phyloP scores from a whole-genome alignment of 2,113 vertebrate genomes.

The human (Homo sapiens) region DNA sequence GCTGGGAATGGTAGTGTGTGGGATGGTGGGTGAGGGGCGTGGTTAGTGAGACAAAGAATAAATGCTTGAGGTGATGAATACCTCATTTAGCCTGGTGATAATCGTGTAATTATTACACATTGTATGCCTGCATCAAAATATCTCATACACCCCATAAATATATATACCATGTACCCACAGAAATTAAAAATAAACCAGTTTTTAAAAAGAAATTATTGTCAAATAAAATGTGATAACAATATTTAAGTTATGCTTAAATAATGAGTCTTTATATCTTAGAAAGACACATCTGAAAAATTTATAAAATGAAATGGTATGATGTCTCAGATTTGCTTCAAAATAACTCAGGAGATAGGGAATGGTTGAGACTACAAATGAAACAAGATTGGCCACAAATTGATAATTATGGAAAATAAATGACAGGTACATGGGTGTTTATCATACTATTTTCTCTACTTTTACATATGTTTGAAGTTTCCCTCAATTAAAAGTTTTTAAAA shows the following conservation, averaged over 20 bases:
- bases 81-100: no score
- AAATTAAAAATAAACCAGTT: no score
- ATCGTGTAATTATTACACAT: no score
- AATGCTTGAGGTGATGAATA: no score
- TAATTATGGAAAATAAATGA: neutral
- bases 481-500: neutral
- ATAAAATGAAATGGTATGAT: neutral
- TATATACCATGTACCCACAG: no score
- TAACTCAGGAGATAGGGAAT: neutral
- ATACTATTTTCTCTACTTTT: neutral
- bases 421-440: neutral
- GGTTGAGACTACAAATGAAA: neutral
- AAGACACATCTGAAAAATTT: neutral
- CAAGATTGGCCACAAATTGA: neutral
- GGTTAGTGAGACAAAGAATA: no score
- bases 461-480: neutral
- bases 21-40: no score
- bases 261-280: neutral
- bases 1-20: no score
- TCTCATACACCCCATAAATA: no score
- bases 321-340: slow-evolving; percentile 9
- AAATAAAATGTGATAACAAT: neutral
- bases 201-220: neutral
- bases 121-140: no score
- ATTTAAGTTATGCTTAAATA: neutral